phyloP scores from a whole-genome alignment of 1,140 invertebrate species.

The Leptinotarsa undecemlineata region DNA sequence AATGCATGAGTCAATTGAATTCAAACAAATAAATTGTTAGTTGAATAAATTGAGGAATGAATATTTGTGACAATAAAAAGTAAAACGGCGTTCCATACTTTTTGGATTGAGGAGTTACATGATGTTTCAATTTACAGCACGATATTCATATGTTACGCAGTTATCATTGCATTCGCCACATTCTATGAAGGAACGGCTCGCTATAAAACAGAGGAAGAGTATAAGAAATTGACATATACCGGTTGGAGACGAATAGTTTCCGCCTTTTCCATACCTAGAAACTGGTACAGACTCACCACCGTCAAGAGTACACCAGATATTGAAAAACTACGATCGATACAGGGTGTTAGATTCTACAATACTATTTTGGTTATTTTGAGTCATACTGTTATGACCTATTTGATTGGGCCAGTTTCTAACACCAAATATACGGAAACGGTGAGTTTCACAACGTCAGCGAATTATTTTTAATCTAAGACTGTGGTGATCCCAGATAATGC shows the following conservation, averaged over 20 bases:
- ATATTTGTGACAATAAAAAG: too few species aligned
- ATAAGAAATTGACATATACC: conserved; percentile 6
- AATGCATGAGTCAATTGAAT: too few species aligned
- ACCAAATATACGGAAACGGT: conserved; percentile 39
- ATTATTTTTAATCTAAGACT: too few species aligned
- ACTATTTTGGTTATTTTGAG: conserved; percentile 36
- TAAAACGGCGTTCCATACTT: too few species aligned
- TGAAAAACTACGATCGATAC: conserved; percentile 35
- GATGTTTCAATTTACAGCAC: too few species aligned
- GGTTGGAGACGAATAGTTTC: conserved; percentile 25
- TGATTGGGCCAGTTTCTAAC: conserved; percentile 34
- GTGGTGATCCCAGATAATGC: too few species aligned
- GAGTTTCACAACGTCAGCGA: neutral
- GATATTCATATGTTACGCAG: conserved; percentile 27
- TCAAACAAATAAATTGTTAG: too few species aligned
- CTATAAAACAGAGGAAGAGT: conserved; percentile 23
- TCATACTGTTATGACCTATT: conserved; percentile 33
- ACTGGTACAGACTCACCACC: conserved; percentile 37
- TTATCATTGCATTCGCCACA: conserved; percentile 26
- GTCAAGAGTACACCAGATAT: conserved; percentile 34
- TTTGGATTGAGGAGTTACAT: too few species aligned
- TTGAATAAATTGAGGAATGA: too few species aligned
- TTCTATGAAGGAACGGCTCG: conserved; percentile 27
- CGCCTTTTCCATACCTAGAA: conserved; percentile 37
- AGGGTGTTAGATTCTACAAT: conserved; percentile 42